Evolutionary conservation across 2,888 invertebrate species (phyloP).

Genomic region (Pteria penguin): DNA sequence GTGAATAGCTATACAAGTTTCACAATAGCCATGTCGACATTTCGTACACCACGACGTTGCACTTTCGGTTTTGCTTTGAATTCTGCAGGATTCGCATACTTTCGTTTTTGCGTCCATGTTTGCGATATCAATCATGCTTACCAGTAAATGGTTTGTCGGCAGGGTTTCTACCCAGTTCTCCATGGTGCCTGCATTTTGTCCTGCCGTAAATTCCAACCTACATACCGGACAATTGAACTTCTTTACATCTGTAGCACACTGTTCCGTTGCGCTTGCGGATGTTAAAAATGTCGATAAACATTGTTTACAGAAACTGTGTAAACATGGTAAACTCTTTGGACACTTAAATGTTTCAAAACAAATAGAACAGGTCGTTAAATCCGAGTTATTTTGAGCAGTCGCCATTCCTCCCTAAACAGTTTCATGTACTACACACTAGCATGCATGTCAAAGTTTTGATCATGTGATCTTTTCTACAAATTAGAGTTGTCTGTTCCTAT

Average conservation of each 20-base stretch:
- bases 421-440: too few species aligned
- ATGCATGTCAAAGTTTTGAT: too few species aligned
- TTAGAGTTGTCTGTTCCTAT: too few species aligned
- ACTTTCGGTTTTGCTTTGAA: neutral
- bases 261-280: neutral
- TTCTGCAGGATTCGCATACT: neutral
- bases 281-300: neutral
- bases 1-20: neutral
- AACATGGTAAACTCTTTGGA: neutral
- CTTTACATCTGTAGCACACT: neutral
- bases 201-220: neutral
- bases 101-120: neutral
- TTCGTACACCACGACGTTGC: slow-evolving; percentile 3
- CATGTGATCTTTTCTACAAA: too few species aligned
- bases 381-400: neutral
- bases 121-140: neutral
- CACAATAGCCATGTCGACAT: neutral
- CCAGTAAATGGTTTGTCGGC: slow-evolving; percentile 7
- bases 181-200: neutral
- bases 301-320: slow-evolving; percentile 14
- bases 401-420: too few species aligned
- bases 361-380: slow-evolving; percentile 5
- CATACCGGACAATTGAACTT: neutral
- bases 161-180: neutral
- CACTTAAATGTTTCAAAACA: slow-evolving; percentile 8